Percentiles rank a stretch among this genome's conserved stretches.
Conservation (phyloP, 2,888 invertebrate species). For the Synanthedon tipuliformis region DNA sequence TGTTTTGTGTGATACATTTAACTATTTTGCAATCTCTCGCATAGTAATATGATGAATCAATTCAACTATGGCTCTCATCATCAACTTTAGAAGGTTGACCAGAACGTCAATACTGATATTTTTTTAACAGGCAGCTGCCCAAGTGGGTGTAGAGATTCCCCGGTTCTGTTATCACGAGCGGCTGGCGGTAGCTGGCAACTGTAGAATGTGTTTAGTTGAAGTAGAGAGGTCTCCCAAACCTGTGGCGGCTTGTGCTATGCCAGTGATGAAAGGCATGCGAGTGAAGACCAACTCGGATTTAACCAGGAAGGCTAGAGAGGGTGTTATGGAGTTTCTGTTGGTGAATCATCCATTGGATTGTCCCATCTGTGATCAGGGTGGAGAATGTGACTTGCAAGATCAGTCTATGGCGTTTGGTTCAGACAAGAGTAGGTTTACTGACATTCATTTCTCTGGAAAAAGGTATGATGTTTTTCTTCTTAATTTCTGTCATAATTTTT, state of each 20-base stretch:
- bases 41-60: too few relatives aligned
- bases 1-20: too few relatives aligned
- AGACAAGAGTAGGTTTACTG: conserved; percentile 92
- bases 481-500: neutral
- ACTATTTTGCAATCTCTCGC: too few relatives aligned
- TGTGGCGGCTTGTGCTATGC: conserved; percentile 99
- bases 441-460: conserved; percentile 92
- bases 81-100: too few relatives aligned
- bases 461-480: conserved; percentile 59
- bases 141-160: conserved; percentile 97
- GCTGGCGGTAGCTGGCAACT: conserved; percentile 98
- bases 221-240: conserved; percentile 99
- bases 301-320: conserved; percentile 78
- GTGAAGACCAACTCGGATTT: conserved; percentile 97
- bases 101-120: neutral
- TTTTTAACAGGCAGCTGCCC: conserved; percentile 85
- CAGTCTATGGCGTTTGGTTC: conserved; percentile 99
- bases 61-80: too few relatives aligned
- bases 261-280: conserved; percentile 99
- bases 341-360: conserved; percentile 99
- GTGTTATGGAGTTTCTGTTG: conserved; percentile 99
- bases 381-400: conserved; percentile 95
- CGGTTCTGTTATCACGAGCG: conserved; percentile 99
- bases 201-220: conserved; percentile 99
- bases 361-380: conserved; percentile 99